Conservation (phyloP, 37 sponge, comb jelly and placozoan species). For the Geodia barretti region DNA sequence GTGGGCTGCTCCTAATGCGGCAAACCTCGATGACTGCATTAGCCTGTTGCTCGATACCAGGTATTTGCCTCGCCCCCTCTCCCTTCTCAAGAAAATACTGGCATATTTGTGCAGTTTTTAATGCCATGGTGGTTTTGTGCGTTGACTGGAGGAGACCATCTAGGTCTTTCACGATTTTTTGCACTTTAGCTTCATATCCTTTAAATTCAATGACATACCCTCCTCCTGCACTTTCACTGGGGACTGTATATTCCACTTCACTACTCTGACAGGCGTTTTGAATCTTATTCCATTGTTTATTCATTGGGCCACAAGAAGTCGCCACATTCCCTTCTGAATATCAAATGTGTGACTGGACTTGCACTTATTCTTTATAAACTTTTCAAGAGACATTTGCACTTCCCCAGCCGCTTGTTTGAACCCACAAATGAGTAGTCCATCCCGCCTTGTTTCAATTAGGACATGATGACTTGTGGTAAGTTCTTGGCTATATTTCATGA, state of each 20-base stretch:
- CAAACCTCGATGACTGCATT: conserved; percentile 35
- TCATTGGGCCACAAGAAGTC: conserved; percentile 17
- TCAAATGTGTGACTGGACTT: not conserved
- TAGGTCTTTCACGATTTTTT: conserved; percentile 2
- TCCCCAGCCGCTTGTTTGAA: conserved; percentile 5
- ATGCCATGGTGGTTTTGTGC: not conserved
- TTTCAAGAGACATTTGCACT: not conserved
- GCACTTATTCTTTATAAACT: conserved; percentile 43
- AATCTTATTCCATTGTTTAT: conserved; percentile 11
- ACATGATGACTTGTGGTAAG: not conserved
- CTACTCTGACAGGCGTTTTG: not conserved
- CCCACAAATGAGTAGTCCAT: conserved; percentile 25
- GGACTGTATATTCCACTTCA: not conserved
- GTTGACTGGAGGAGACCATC: not conserved
- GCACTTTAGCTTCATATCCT: conserved; percentile 12
- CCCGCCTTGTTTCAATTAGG: not conserved
- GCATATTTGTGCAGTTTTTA: conserved; percentile 28
- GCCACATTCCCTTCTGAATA: conserved; percentile 39
- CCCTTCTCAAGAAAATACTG: conserved; percentile 24
- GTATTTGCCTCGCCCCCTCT: conserved; percentile 4
- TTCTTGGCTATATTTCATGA: not conserved
- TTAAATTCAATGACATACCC: conserved; percentile 1
- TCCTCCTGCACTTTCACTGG: not conserved
- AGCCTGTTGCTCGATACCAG: conserved; percentile 23
- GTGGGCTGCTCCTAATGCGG: no score